These are phyloP conservation scores for Dipodomys spectabilis DNA, from an alignment of 2,113 vertebrate species.

Conservation along the genomic window DNA sequence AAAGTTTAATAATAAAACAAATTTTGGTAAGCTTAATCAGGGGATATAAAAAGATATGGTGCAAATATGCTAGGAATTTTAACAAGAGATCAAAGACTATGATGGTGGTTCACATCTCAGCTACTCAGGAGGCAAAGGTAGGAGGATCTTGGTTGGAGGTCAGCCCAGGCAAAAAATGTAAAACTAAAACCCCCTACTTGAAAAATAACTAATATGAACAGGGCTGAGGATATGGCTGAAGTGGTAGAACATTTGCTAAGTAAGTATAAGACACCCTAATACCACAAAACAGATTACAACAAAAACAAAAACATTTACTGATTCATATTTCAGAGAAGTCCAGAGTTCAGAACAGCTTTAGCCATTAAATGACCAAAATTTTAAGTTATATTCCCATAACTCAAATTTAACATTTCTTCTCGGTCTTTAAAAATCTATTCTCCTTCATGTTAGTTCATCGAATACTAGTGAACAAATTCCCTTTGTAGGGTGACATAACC, in stretches of 20 bases:
- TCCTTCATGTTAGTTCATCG: background rate
- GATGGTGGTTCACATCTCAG: no score
- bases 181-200: no score
- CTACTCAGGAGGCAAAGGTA: no score
- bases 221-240: no score
- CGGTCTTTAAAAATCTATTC: background rate
- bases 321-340: background rate
- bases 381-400: background rate
- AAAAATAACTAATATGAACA: no score
- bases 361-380: background rate
- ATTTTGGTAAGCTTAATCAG: background rate
- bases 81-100: background rate
- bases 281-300: no score
- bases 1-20: constrained; percentile 8
- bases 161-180: no score
- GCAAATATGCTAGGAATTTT: background rate
- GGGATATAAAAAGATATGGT: background rate
- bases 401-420: background rate
- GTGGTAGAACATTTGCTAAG: no score
- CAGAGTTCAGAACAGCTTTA: background rate
- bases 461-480: background rate
- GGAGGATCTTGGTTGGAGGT: no score
- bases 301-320: background rate
- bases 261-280: no score
- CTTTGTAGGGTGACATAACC: background rate